Evolutionary conservation across 2,888 invertebrate genomes (phyloP).

Genomic region (Augochlorella aurata): DNA sequence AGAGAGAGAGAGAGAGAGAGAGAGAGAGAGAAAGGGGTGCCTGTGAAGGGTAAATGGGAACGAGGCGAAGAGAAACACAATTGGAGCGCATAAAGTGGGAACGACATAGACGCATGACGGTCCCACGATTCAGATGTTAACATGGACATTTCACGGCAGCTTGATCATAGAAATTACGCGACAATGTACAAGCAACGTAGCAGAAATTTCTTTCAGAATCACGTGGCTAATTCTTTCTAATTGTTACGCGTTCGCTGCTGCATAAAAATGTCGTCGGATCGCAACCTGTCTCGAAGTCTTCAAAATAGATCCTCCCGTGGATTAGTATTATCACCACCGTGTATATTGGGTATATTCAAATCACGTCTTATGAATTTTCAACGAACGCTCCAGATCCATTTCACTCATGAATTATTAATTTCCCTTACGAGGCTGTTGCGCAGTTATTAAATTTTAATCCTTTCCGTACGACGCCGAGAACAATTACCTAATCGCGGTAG

Average conservation of each 20-base stretch:
- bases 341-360: neutral
- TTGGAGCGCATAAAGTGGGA: constrained; percentile 43
- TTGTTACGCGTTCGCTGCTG: neutral
- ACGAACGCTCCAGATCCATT: neutral
- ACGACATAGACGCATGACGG: constrained; percentile 41
- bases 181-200: neutral
- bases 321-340: neutral
- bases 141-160: neutral
- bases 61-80: constrained; percentile 65
- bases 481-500: neutral
- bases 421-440: neutral
- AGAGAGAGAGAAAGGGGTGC: constrained; percentile 12
- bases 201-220: neutral
- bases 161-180: neutral
- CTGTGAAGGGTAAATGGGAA: constrained; percentile 48
- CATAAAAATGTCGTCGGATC: neutral
- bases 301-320: neutral
- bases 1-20: neutral
- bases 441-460: neutral
- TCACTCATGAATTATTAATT: constrained; percentile 18
- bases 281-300: too few relatives aligned
- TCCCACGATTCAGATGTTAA: constrained; percentile 43
- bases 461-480: neutral
- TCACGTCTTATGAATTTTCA: neutral
- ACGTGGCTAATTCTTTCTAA: neutral